A percentile compares a stretch with the other conserved stretches of the same genome.
Evolutionary conservation across 2,888 invertebrate genomes (phyloP).

Genomic region (Embidobia sp.): DNA sequence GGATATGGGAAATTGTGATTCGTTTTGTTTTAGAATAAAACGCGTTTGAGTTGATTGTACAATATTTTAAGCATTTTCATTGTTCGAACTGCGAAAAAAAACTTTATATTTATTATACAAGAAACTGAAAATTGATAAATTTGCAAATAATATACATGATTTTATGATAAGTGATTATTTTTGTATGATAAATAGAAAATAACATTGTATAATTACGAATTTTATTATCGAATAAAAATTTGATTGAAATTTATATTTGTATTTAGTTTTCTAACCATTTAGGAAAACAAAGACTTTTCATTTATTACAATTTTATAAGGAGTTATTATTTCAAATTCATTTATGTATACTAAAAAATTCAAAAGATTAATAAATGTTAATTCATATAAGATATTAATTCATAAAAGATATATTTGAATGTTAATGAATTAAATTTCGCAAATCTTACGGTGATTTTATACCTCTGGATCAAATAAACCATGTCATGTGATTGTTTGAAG

Average conservation of each 20-base stretch:
- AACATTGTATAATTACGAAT: constrained; percentile 59
- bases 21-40: constrained; percentile 37
- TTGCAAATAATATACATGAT: constrained; percentile 52
- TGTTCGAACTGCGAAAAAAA: constrained; percentile 35
- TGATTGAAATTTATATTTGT: constrained; percentile 45
- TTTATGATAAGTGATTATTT: constrained; percentile 61
- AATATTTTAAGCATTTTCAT: constrained; percentile 49
- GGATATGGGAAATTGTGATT: constrained; percentile 33
- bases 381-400: too few species aligned
- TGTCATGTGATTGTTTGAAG: too few species aligned
- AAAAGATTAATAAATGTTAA: too few species aligned
- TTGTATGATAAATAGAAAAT: constrained; percentile 56
- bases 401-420: too few species aligned
- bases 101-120: constrained; percentile 51
- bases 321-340: too few species aligned
- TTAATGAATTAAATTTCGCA: too few species aligned
- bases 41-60: constrained; percentile 33
- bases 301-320: too few species aligned
- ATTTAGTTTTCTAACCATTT: background rate
- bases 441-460: too few species aligned
- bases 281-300: background rate
- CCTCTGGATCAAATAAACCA: too few species aligned
- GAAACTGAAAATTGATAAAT: constrained; percentile 33
- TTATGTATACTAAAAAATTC: too few species aligned
- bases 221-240: constrained; percentile 61